A percentile compares a stretch with the other conserved stretches of the same genome.
Evolutionary conservation across 2,888 invertebrate genomes (phyloP).

Genomic region (Coelogynopora nodosa): DNA sequence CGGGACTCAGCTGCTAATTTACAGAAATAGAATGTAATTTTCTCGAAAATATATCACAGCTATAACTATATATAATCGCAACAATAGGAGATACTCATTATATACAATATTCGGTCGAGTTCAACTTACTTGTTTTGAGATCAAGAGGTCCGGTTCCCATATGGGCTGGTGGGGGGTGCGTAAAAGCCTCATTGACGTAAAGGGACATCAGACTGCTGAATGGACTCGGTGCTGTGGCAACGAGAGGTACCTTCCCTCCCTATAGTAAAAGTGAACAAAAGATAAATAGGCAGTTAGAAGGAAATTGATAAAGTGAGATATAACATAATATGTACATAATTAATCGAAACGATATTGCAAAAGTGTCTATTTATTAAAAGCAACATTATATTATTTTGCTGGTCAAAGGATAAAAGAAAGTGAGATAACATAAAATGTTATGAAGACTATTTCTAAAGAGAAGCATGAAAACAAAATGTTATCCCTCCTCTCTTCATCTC

Average conservation of each 20-base stretch:
- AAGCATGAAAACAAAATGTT: background rate
- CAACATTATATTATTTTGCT: no score
- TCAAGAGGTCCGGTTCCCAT: background rate
- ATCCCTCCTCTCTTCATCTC: background rate
- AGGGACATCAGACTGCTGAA: background rate
- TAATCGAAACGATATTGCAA: no score
- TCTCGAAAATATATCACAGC: no score
- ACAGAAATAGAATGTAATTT: no score
- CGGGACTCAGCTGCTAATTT: no score
- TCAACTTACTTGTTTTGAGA: constrained; percentile 19
- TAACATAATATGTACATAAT: no score
- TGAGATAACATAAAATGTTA: background rate
- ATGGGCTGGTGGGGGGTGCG: constrained; percentile 8
- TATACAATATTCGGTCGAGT: no score
- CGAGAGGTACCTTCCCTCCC: background rate
- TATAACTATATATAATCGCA: no score
- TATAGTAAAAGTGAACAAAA: background rate
- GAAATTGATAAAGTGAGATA: background rate
- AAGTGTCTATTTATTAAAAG: no score
- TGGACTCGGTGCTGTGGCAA: background rate
- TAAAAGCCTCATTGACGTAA: constrained; percentile 27
- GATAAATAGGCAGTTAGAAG: background rate
- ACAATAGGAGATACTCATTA: no score
- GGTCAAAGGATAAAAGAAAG: background rate
- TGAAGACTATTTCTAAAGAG: no score